A percentile compares a stretch with the other conserved stretches of the same genome.
Evolutionary conservation across 2,888 invertebrate genomes (phyloP).

Genomic region (Platynereis dumerilii): DNA sequence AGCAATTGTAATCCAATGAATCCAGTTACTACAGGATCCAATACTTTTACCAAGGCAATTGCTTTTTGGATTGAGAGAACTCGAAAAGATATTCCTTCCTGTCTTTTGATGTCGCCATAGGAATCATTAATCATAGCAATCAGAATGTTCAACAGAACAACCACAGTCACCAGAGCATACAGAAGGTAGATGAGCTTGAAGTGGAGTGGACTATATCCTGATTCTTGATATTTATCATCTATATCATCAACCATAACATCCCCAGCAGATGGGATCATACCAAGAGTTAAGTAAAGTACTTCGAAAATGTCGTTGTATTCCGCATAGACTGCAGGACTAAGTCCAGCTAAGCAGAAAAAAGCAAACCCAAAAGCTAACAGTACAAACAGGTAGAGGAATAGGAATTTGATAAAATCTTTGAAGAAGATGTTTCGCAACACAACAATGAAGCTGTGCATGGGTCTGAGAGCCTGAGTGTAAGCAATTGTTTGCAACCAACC

Average conservation of each 20-base stretch:
- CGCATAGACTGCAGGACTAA: not conserved
- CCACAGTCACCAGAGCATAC: not conserved
- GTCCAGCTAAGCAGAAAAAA: not conserved
- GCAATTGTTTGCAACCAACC: conserved; percentile 53
- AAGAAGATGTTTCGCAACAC: conserved; percentile 54
- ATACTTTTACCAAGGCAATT: too few species aligned
- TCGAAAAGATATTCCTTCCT: too few species aligned
- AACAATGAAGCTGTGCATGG: conserved; percentile 53
- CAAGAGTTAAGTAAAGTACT: not conserved
- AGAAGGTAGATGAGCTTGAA: not conserved
- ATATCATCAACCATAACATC: not conserved
- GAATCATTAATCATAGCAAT: not conserved
- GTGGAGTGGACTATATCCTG: too few species aligned
- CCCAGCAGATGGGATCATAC: not conserved
- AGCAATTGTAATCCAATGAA: too few species aligned
- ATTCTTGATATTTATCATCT: not conserved
- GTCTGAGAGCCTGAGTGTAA: conserved; percentile 52
- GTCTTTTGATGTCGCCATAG: too few species aligned
- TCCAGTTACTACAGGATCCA: too few species aligned
- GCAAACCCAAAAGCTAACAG: conserved; percentile 22
- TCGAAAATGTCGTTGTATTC: not conserved
- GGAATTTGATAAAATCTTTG: conserved; percentile 49
- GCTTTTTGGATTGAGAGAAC: too few species aligned
- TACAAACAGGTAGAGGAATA: conserved; percentile 51
- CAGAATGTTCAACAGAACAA: not conserved